Evolutionary conservation across 2,797 vertebrate species (phyloP).

Genomic region (Myotis findleyi): DNA sequence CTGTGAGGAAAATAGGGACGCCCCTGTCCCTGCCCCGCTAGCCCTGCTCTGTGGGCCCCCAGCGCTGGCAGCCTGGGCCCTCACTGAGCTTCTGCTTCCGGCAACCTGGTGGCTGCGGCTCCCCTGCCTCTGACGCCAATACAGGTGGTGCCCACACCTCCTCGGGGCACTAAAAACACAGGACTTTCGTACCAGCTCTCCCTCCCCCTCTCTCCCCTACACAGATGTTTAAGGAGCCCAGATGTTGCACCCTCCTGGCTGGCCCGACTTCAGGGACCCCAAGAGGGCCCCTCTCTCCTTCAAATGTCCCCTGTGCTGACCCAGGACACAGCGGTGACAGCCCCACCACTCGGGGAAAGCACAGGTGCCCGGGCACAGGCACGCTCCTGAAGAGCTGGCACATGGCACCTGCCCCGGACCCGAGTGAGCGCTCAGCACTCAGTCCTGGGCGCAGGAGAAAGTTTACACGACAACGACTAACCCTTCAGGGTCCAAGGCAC

Average conservation of each 20-base stretch:
- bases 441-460: background rate
- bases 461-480: accelerated
- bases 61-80: background rate
- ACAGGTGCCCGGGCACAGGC: background rate
- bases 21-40: background rate
- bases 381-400: background rate
- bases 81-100: background rate
- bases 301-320: too few relatives aligned
- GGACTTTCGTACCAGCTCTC: background rate
- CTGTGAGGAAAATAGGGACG: background rate
- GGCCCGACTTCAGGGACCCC: background rate
- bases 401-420: background rate
- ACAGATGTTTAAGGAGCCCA: background rate
- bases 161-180: accelerated
- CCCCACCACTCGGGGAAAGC: background rate
- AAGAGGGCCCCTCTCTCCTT: background rate
- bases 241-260: background rate
- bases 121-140: background rate
- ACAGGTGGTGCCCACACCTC: background rate
- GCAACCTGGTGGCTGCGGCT: accelerated
- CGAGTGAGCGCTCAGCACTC: background rate
- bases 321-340: accelerated
- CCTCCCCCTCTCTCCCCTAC: background rate
- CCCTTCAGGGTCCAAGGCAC: accelerated
- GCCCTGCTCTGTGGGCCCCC: background rate